Evolutionary conservation across 2,113 vertebrate genomes (phyloP).

Genomic region (Orientallactaga bullata): DNA sequence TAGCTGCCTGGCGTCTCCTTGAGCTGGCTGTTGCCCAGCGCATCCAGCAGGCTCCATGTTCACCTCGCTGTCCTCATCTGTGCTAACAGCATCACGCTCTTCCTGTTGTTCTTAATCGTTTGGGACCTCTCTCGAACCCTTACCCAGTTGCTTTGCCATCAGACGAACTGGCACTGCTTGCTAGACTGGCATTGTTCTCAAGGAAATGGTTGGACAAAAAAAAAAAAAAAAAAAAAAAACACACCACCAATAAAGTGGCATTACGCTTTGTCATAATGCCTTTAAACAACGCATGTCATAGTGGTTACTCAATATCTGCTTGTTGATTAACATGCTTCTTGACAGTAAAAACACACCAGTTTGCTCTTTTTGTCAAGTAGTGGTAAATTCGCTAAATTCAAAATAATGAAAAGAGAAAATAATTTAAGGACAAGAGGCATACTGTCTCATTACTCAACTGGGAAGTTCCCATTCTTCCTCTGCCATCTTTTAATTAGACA

Average conservation of each 20-base stretch:
- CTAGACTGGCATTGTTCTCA: constrained; percentile 8
- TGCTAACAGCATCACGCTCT: neutral
- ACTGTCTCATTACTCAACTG: constrained; percentile 75
- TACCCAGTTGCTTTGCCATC: neutral
- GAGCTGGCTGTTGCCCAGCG: neutral
- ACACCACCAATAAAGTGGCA: neutral
- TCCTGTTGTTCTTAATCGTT: neutral
- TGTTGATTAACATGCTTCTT: constrained; percentile 55
- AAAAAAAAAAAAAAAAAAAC: too few species aligned
- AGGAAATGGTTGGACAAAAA: neutral
- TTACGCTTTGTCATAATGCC: neutral
- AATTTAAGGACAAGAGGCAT: constrained; percentile 62
- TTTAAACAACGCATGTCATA: accelerated
- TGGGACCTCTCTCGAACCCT: neutral
- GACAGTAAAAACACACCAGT: constrained; percentile 53
- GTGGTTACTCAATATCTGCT: neutral
- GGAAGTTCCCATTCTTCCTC: constrained; percentile 72
- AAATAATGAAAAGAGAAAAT: constrained; percentile 78
- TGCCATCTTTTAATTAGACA: constrained; percentile 82
- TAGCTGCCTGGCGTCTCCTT: neutral
- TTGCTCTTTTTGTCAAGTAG: constrained; percentile 53
- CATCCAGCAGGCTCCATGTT: neutral
- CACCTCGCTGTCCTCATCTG: neutral
- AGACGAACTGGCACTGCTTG: neutral
- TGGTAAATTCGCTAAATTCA: constrained; percentile 70